Evolutionary conservation across 2,113 vertebrate genomes (phyloP), one percentile per base, ranked within the genome.

Genomic region (Megaceryle torquata): DNA sequence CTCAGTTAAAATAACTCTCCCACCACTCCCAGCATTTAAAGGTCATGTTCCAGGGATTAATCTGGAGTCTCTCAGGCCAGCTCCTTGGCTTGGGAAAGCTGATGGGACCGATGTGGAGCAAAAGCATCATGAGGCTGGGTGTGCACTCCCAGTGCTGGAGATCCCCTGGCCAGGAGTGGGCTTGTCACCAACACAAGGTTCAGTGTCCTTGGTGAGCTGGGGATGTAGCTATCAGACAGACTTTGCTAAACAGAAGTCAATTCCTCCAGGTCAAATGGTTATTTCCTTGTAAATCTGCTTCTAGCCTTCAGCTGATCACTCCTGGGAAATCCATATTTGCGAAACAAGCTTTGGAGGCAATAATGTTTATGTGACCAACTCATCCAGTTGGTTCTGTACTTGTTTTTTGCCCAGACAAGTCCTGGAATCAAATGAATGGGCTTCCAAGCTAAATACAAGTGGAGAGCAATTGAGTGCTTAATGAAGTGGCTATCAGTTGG

Each of bases 1-100:
- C 0, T 0, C 60, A 67, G 91, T 44, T 88, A 92, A 92, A 97
- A 95, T 86, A 93, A 88, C 92, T 92, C 80, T 93, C 53, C 39
- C 83, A 84, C 86, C 92, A 54, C 96, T 94, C 91, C 94, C 94
- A 79, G 63, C 75, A 46, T 46, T 67, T 53, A 96, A 96, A 97
- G 91, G 89, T 93, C 93, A 83, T 16, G 35, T 88, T 90, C 91
- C 89, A 91, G 85, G 65, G 79, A 89, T 92, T 82, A 82, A 96
- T 74, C n/a, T 0, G 1, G 85, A 95, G 54, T 39, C n/a, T 93
- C n/a, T 82, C 53, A 41, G 77, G 53, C 56, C 1, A 1, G 19
- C 7, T 96, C 24, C 68, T 93, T 57, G 82, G 53, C 61, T 83
- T 11, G 2, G 46, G 24, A 86, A 78, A 5, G 0, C 37, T 46